Evolutionary conservation across 2,888 invertebrate species (phyloP).

Genomic region (Galerucella calmariensis): DNA sequence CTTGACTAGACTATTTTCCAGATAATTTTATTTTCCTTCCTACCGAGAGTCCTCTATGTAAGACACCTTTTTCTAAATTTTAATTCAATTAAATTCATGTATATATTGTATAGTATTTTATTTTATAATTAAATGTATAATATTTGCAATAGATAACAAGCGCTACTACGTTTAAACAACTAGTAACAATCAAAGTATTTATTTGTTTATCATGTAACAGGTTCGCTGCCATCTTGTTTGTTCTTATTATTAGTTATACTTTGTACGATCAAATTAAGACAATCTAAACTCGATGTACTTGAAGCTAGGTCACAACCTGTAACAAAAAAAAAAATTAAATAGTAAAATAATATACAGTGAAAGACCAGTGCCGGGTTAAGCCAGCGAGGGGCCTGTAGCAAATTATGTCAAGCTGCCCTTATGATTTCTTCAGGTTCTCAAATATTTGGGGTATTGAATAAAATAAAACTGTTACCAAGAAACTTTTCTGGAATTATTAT

Average conservation of each 20-base stretch:
- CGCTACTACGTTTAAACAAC: not conserved
- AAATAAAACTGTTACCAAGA: no score
- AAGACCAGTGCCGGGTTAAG: no score
- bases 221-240: constrained; percentile 47
- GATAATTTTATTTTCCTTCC: no score
- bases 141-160: not conserved
- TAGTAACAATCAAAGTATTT: not conserved
- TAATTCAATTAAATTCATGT: no score
- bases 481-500: no score
- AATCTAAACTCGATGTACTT: constrained; percentile 72
- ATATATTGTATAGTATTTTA: not conserved
- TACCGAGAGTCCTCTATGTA: no score
- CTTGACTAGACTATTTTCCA: no score
- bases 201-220: constrained; percentile 37
- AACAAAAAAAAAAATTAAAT: constrained; percentile 50
- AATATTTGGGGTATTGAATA: no score
- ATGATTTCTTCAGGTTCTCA: no score
- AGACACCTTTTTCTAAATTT: no score
- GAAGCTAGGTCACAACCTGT: constrained; percentile 66
- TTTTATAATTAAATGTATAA: not conserved
- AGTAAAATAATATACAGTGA: not conserved
- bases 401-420: no score
- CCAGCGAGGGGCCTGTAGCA: no score
- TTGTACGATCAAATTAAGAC: constrained; percentile 77
- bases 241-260: constrained; percentile 68